phyloP scores from a whole-genome alignment of 2,113 vertebrate species.

The Myotis lucifugus region DNA sequence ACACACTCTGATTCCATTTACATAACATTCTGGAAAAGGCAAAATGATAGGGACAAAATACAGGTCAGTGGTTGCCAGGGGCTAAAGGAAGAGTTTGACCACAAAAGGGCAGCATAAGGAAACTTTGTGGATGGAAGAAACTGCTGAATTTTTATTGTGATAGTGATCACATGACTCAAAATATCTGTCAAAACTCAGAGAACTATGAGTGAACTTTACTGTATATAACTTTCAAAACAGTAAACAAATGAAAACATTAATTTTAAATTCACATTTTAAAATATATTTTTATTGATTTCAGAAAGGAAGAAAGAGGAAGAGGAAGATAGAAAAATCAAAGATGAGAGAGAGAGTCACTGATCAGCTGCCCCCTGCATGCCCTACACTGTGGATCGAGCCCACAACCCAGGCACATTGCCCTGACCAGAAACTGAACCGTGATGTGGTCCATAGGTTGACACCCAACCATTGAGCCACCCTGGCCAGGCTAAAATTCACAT shows the following conservation, averaged over 20 bases:
- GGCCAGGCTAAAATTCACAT: not conserved
- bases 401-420: too few relatives aligned
- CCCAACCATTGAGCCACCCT: too few relatives aligned
- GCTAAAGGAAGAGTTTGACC: not conserved
- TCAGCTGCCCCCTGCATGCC: too few relatives aligned
- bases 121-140: not conserved
- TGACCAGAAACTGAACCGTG: too few relatives aligned
- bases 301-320: too few relatives aligned
- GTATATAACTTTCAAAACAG: not conserved
- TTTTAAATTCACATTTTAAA: slow-evolving; percentile 5
- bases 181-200: not conserved
- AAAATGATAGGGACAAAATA: not conserved
- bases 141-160: not conserved
- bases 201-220: not conserved
- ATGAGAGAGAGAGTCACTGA: too few relatives aligned
- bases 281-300: too few relatives aligned
- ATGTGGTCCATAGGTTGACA: too few relatives aligned
- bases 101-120: not conserved
- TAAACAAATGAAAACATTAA: not conserved
- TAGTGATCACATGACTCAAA: not conserved
- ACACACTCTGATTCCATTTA: not conserved
- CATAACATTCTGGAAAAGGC: not conserved
- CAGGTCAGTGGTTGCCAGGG: not conserved
- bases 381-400: too few relatives aligned
- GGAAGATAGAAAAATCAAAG: too few relatives aligned